phyloP scores from a whole-genome alignment of 2,888 invertebrate species.

The Sphecodes monilicornis region DNA sequence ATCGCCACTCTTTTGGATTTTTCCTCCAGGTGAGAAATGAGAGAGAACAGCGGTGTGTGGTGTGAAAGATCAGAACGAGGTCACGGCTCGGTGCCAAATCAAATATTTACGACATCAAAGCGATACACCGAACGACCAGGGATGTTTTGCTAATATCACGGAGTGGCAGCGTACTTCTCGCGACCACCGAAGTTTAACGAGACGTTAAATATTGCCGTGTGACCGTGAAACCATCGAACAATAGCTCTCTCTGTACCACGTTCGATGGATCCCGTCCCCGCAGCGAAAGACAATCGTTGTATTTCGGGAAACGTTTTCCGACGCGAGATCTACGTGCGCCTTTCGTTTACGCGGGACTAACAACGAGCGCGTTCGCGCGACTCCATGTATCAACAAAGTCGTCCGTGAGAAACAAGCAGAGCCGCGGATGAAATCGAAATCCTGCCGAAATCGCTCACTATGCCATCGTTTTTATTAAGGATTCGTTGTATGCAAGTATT shows the following conservation, averaged over 20 bases:
- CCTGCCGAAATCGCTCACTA: not conserved
- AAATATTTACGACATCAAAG: conserved; percentile 61
- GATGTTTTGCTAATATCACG: conserved; percentile 46
- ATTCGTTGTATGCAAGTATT: no score
- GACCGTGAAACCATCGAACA: not conserved
- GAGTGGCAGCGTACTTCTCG: conserved; percentile 37
- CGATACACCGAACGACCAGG: conserved; percentile 34
- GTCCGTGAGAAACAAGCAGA: conserved; percentile 34
- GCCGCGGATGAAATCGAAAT: not conserved
- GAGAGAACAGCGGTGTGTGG: not conserved
- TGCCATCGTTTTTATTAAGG: not conserved
- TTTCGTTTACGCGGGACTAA: conserved; percentile 32
- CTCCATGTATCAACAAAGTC: conserved; percentile 36
- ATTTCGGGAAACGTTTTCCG: conserved; percentile 25
- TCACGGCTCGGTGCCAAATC: conserved; percentile 44
- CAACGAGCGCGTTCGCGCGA: conserved; percentile 30
- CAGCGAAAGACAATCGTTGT: not conserved
- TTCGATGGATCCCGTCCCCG: not conserved
- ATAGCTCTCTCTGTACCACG: not conserved
- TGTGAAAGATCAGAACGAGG: not conserved
- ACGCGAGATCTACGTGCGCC: conserved; percentile 15
- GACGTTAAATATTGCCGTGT: conserved; percentile 20
- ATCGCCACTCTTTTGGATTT: not conserved
- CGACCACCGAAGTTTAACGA: conserved; percentile 33
- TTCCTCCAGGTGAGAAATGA: not conserved